Evolutionary conservation across 2,888 invertebrate species (phyloP).

Genomic region (Callinectes sapidus): DNA sequence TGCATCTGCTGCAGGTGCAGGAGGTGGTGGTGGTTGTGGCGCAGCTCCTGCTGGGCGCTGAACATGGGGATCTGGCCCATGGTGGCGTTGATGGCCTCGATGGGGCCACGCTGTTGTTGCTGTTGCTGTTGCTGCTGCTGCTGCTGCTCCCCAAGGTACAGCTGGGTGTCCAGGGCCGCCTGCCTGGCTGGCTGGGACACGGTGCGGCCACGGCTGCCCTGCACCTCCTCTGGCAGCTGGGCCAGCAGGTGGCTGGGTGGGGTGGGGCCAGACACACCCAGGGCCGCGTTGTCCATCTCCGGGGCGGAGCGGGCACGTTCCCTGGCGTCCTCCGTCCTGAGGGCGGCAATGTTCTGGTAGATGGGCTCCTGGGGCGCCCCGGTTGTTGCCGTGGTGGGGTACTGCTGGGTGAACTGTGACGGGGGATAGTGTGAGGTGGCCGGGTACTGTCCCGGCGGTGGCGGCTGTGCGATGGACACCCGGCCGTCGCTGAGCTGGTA

Average conservation of each 20-base stretch:
- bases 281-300: conserved; percentile 60
- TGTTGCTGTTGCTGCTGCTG: conserved; percentile 42
- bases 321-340: conserved; percentile 61
- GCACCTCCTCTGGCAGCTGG: conserved; percentile 54
- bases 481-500: conserved; percentile 70
- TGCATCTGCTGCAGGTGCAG: conserved; percentile 61
- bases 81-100: conserved; percentile 63
- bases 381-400: conserved; percentile 42
- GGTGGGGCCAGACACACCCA: conserved; percentile 40
- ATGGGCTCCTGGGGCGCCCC: conserved; percentile 81
- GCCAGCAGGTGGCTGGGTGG: conserved; percentile 43
- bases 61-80: conserved; percentile 67
- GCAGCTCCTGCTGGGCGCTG: conserved; percentile 64
- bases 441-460: conserved; percentile 44
- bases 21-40: conserved; percentile 64
- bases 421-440: conserved; percentile 48
- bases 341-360: conserved; percentile 85
- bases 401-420: conserved; percentile 50
- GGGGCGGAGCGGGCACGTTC: conserved; percentile 69
- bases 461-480: conserved; percentile 57
- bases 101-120: conserved; percentile 61
- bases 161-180: conserved; percentile 58
- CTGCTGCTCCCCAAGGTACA: conserved; percentile 62
- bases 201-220: conserved; percentile 51
- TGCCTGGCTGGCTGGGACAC: conserved; percentile 66